Percentiles rank a stretch among this genome's conserved stretches.
Conservation (phyloP, 2,113 vertebrate genomes). For the Grammomys surdaster region DNA sequence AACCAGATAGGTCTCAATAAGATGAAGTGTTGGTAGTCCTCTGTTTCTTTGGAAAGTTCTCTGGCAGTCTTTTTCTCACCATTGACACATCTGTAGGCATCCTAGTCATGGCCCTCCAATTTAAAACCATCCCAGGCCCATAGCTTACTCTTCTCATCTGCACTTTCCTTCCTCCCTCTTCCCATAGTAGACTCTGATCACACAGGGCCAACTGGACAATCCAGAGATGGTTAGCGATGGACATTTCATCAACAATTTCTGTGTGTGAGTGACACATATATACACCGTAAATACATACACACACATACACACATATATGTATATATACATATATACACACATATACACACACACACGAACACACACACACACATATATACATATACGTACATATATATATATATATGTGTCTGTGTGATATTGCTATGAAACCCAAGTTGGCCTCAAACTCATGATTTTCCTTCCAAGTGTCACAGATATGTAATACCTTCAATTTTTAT, state of each 20-base stretch:
- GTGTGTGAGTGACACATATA: too few species aligned
- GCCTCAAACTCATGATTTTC: neutral
- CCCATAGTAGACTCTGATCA: neutral
- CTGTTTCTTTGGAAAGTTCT: neutral
- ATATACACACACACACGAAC: too few species aligned
- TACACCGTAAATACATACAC: too few species aligned
- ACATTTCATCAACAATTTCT: neutral
- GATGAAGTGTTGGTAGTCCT: neutral
- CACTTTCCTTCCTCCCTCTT: neutral
- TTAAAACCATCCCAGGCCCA: neutral
- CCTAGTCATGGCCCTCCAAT: neutral
- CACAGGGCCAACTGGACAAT: neutral
- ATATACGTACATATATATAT: too few species aligned
- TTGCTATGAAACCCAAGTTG: neutral
- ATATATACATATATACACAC: too few species aligned
- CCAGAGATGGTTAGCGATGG: neutral
- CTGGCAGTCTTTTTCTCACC: neutral
- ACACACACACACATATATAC: too few species aligned
- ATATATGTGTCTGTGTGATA: neutral
- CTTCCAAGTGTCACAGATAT: neutral
- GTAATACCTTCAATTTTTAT: neutral
- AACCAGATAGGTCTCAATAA: neutral
- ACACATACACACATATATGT: too few species aligned
- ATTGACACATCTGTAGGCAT: neutral
- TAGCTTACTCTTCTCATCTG: neutral